phyloP scores from a whole-genome alignment of 2,797 vertebrate genomes.

The Falco naumanni region DNA sequence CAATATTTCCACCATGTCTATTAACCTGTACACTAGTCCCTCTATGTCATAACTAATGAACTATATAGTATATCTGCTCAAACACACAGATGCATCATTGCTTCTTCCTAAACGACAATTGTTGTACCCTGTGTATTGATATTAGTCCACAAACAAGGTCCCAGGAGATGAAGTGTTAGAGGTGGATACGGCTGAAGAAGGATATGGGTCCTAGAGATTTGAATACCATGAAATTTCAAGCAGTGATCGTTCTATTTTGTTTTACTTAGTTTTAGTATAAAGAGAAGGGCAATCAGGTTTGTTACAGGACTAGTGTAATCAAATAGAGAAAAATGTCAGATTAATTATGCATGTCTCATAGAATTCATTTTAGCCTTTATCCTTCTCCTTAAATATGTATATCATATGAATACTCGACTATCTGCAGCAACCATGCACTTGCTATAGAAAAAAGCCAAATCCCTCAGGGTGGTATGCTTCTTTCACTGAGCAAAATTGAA shows the following conservation, averaged over 20 bases:
- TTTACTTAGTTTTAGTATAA: neutral
- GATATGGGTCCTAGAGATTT: neutral
- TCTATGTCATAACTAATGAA: neutral
- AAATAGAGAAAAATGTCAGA: neutral
- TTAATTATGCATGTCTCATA: neutral
- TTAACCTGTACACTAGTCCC: neutral
- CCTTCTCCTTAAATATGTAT: neutral
- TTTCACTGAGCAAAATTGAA: neutral
- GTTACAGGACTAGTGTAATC: neutral
- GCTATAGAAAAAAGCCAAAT: neutral
- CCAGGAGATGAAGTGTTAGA: neutral
- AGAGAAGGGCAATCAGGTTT: neutral
- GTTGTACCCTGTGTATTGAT: neutral
- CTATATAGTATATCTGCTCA: neutral
- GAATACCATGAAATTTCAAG: neutral
- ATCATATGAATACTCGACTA: neutral
- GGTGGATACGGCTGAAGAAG: neutral
- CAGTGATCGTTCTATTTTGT: neutral
- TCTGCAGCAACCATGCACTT: neutral
- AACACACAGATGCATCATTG: neutral
- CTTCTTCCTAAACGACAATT: neutral
- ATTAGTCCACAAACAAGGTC: neutral
- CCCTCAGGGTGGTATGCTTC: neutral
- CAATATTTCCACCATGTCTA: neutral
- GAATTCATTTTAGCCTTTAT: neutral